phyloP scores from a whole-genome alignment of 2,888 invertebrate species.

The Cheilosia scutellata region DNA sequence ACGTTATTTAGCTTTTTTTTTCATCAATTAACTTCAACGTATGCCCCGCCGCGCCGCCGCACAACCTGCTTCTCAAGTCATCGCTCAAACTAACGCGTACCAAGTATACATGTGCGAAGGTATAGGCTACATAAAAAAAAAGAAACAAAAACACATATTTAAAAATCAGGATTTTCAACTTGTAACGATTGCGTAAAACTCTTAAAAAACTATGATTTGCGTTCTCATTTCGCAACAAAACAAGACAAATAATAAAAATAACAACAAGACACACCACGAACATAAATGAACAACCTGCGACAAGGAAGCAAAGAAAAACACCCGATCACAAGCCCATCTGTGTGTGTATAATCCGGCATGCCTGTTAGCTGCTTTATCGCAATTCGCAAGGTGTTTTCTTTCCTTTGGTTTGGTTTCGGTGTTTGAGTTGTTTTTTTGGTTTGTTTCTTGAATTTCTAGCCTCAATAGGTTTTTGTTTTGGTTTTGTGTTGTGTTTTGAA shows the following conservation, averaged over 20 bases:
- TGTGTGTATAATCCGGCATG: constrained; percentile 12
- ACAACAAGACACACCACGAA: constrained; percentile 29
- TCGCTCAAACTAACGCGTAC: constrained; percentile 27
- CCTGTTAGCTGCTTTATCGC: constrained; percentile 38
- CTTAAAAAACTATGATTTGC: constrained; percentile 69
- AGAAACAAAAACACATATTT: constrained; percentile 16
- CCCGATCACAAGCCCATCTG: constrained; percentile 6
- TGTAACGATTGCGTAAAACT: constrained; percentile 68
- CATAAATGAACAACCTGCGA: constrained; percentile 57
- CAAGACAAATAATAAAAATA: constrained; percentile 10
- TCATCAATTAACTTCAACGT: constrained; percentile 59
- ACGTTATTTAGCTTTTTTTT: constrained; percentile 18
- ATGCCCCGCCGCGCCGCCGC: constrained; percentile 25
- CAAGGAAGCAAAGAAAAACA: constrained; percentile 61
- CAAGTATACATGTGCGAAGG: constrained; percentile 1
- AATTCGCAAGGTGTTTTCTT: constrained; percentile 52
- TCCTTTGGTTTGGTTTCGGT: constrained; percentile 3
- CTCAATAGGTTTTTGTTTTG: constrained; percentile 16
- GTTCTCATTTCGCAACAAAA: constrained; percentile 66
- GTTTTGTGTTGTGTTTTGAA: constrained; percentile 27
- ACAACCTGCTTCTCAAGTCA: constrained; percentile 14
- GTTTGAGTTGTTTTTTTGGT: constrained; percentile 11
- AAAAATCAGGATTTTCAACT: constrained; percentile 71
- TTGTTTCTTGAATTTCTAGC: constrained; percentile 45
- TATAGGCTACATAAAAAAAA: constrained; percentile 1